These are phyloP conservation scores for Platycercus adscitus DNA, from an alignment of 2,113 vertebrate species.

Conservation along the genomic window DNA sequence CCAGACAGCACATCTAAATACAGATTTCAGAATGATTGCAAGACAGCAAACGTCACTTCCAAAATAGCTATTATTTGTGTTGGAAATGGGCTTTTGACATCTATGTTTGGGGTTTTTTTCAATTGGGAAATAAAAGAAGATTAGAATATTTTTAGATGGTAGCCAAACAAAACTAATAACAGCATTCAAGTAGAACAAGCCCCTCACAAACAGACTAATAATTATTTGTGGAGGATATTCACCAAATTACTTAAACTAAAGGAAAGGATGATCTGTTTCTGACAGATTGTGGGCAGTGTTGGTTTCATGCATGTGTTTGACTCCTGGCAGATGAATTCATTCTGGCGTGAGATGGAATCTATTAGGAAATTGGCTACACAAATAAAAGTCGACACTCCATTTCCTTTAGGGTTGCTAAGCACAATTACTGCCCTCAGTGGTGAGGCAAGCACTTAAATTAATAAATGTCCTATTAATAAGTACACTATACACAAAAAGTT, in stretches of 20 bases:
- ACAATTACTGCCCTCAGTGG: constrained; percentile 28
- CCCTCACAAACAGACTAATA: background rate
- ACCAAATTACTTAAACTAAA: background rate
- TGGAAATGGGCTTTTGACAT: background rate
- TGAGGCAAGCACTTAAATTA: constrained; percentile 35
- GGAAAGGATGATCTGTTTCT: background rate
- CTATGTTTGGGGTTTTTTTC: background rate
- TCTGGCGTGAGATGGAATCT: background rate
- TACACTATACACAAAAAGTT: constrained; percentile 27
- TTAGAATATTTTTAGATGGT: background rate
- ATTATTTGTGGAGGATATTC: background rate
- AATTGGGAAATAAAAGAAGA: background rate
- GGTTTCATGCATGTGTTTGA: background rate
- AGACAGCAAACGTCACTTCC: background rate
- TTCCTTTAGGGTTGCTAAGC: constrained; percentile 50
- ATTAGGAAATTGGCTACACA: constrained; percentile 1
- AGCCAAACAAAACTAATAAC: background rate
- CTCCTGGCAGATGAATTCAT: background rate
- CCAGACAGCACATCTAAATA: background rate
- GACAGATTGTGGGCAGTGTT: background rate
- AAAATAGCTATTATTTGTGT: background rate
- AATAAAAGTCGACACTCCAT: constrained; percentile 22
- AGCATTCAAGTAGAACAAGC: background rate
- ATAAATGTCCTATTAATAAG: constrained; percentile 54
- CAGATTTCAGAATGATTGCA: background rate